phyloP scores from a whole-genome alignment of 2,113 vertebrate genomes.

The Hippocampus zosterae region DNA sequence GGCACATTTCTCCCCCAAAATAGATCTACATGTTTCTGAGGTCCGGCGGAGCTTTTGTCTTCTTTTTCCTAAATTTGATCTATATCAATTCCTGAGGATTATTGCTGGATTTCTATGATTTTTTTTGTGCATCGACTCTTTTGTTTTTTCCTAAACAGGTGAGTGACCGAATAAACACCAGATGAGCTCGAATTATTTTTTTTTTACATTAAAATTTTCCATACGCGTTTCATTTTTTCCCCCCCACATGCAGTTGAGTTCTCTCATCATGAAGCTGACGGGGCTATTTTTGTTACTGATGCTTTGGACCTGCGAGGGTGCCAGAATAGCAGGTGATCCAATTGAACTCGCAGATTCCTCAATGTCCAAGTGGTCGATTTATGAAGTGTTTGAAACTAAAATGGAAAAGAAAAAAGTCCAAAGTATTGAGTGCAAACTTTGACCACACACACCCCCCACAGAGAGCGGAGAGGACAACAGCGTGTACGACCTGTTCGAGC shows the following conservation, averaged over 20 bases:
- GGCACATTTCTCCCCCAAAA: conserved; percentile 18
- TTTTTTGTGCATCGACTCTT: conserved; percentile 28
- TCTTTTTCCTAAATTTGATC: conserved; percentile 4
- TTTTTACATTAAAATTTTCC: not conserved
- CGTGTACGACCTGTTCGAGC: conserved; percentile 92
- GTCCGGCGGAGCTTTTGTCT: conserved; percentile 21
- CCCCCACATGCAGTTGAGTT: conserved; percentile 41
- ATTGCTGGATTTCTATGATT: conserved; percentile 41
- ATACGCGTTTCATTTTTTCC: not conserved
- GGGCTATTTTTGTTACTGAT: conserved; percentile 77
- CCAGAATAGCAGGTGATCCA: conserved; percentile 82
- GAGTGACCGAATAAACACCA: conserved; percentile 19
- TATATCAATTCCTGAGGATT: conserved; percentile 40
- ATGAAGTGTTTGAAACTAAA: too few species aligned
- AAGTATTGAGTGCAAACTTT: not conserved
- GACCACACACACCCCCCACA: conserved; percentile 43
- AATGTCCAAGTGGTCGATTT: too few species aligned
- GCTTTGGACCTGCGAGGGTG: conserved; percentile 69
- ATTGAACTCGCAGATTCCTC: not conserved
- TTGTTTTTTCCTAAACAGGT: conserved; percentile 39
- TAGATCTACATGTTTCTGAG: not conserved
- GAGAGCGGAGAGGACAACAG: conserved; percentile 90
- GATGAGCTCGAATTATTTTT: not conserved
- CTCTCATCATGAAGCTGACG: conserved; percentile 77
- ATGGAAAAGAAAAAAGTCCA: not conserved